phyloP scores from a whole-genome alignment of 2,888 invertebrate genomes.

The Mactromeris polynyma region DNA sequence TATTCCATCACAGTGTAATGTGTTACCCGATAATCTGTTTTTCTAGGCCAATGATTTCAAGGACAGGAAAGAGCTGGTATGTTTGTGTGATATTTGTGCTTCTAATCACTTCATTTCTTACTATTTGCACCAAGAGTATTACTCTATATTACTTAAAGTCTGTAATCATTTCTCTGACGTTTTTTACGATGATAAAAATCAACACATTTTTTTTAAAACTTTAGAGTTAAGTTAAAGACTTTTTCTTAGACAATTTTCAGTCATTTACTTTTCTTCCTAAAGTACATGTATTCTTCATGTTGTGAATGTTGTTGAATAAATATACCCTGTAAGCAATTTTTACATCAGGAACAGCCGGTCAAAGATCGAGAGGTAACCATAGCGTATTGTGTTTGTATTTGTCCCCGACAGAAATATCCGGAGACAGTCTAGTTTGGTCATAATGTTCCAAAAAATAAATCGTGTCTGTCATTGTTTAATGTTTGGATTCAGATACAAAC shows the following conservation, averaged over 20 bases:
- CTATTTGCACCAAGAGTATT: slow-evolving; percentile 4
- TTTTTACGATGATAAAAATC: too few species aligned
- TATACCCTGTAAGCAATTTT: background rate
- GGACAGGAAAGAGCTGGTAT: slow-evolving; percentile 53
- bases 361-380: slow-evolving; percentile 23
- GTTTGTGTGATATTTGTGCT: slow-evolving; percentile 35
- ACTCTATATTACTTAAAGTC: background rate
- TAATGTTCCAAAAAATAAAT: too few species aligned
- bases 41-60: slow-evolving; percentile 62
- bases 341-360: slow-evolving; percentile 24
- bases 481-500: slow-evolving; percentile 1
- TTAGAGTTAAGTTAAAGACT: too few species aligned
- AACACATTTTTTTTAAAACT: too few species aligned
- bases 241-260: too few species aligned
- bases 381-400: slow-evolving; percentile 1
- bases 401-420: background rate
- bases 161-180: too few species aligned
- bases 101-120: slow-evolving; percentile 6
- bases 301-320: too few species aligned
- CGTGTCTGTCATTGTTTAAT: too few species aligned
- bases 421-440: too few species aligned
- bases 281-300: too few species aligned
- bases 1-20: background rate
- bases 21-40: slow-evolving; percentile 29
- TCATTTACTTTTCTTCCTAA: too few species aligned